These are phyloP conservation scores for Orbicella faveolata DNA, from an alignment of 64 coral and sea anemone species.

Conservation along the genomic window DNA sequence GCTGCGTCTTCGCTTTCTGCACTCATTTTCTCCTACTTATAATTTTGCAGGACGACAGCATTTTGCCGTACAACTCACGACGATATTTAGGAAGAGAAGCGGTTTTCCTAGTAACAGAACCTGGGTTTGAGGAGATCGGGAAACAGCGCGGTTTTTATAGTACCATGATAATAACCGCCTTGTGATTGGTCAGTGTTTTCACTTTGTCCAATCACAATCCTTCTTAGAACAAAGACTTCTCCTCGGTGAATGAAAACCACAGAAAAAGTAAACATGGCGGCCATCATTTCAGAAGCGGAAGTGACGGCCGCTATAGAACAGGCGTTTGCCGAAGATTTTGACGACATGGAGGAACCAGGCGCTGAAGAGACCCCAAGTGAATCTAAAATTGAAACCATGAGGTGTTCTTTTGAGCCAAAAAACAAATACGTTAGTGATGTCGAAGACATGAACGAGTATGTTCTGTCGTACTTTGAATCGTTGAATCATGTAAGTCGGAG, in stretches of 20 bases:
- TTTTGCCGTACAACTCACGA: not conserved
- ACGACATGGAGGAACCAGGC: constrained; percentile 27
- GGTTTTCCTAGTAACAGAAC: not conserved
- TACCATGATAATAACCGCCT: not conserved
- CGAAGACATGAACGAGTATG: constrained; percentile 91
- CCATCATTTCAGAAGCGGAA: constrained; percentile 65
- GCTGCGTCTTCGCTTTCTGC: not conserved
- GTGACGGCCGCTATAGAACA: constrained; percentile 36
- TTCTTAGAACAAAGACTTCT: constrained; percentile 13
- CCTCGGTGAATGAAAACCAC: not conserved
- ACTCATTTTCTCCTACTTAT: not conserved
- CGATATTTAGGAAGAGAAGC: not conserved
- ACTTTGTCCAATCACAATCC: not conserved
- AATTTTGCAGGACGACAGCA: not conserved
- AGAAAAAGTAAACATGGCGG: constrained; percentile 62
- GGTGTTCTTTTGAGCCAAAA: constrained; percentile 78
- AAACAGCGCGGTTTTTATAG: not conserved
- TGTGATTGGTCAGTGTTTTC: constrained; percentile 16
- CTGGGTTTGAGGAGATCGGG: too few relatives aligned
- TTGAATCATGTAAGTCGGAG: constrained; percentile 91
- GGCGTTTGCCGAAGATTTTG: constrained; percentile 45
- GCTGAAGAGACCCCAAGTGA: not conserved
- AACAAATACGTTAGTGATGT: constrained; percentile 40
- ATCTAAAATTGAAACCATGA: constrained; percentile 47
- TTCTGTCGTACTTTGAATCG: constrained; percentile 89